Base-by-base conservation (phyloP, 2,888 invertebrate species). In the Leptarthrus brevirostris region DNA sequence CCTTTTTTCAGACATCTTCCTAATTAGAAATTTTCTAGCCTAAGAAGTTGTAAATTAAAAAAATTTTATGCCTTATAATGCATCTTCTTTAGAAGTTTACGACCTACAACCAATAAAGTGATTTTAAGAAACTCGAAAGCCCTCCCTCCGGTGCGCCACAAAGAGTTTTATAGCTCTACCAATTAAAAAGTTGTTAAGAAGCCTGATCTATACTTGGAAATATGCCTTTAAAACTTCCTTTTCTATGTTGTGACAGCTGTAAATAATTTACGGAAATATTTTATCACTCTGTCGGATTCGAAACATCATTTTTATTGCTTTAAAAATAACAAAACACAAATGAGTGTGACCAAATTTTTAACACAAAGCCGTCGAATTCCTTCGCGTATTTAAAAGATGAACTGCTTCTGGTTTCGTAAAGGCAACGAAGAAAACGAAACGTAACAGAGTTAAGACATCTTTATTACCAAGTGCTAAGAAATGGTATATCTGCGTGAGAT, bases 181-280 rank as follows among this genome's bases (percentile, higher is more conserved):
- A 49, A 49, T 49, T 49, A 49, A 49, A 49, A 16, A 20, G 49
- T 20, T 49, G 49, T 49, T 49, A 49, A 49, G 49, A 18, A 49
- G 49, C 16, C 20, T 20, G 20, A 16, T 49, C 20, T 20, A 16
- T 49, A 49, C 49, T 16, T 20, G 49, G 49, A 20, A 20, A 18
- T 49, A 18, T 49, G 18, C 49, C 3, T 3, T 49, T 8, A 49
- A 49, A 49, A 12, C 18, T 49, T 58, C 34, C 18, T 8, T 34
- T 36, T 20, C 20, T 44, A n/a, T 64, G 64, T 64, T 64, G 64
- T 64, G 64, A 64, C 64, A 64, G 64, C 47, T 64, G 64, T 64
- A 64, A 64, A 64, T 64, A 64, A 64, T 64, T 64, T 44, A 64
- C 64, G 24, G 24, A 64, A 36, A 61, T 20, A 61, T 61, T 61